Conservation (phyloP, 2,797 vertebrate species). For the Microtus californicus region DNA sequence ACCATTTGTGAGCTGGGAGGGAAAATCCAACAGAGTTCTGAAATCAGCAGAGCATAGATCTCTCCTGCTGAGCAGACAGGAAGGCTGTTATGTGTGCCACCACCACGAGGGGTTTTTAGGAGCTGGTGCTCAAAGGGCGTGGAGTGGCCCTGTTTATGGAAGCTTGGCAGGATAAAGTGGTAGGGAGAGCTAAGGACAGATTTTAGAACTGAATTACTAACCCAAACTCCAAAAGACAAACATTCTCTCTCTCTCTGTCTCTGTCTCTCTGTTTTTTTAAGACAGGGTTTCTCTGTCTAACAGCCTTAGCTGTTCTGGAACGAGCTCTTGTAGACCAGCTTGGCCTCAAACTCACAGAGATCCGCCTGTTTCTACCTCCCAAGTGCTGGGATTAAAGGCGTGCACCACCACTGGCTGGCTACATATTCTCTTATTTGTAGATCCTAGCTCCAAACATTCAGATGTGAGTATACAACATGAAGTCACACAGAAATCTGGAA, state of each 20-base stretch:
- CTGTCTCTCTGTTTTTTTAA: too few relatives aligned
- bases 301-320: too few relatives aligned
- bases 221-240: not conserved
- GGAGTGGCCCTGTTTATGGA: not conserved
- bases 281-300: too few relatives aligned
- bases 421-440: not conserved
- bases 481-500: not conserved
- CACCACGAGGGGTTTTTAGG: not conserved
- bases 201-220: slow-evolving; percentile 10
- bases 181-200: not conserved
- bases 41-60: not conserved
- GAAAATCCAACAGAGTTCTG: slow-evolving; percentile 16
- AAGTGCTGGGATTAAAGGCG: too few relatives aligned
- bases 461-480: not conserved
- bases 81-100: not conserved
- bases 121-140: not conserved
- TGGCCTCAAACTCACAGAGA: too few relatives aligned
- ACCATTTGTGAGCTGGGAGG: not conserved
- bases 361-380: too few relatives aligned
- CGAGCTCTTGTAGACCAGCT: too few relatives aligned
- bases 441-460: not conserved
- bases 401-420: too few relatives aligned
- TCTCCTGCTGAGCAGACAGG: not conserved
- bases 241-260: too few relatives aligned
- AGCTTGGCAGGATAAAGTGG: not conserved